Percentiles rank a stretch among this genome's conserved stretches.
Conservation (phyloP, 2,113 vertebrate genomes). For the Carollia perspicillata region DNA sequence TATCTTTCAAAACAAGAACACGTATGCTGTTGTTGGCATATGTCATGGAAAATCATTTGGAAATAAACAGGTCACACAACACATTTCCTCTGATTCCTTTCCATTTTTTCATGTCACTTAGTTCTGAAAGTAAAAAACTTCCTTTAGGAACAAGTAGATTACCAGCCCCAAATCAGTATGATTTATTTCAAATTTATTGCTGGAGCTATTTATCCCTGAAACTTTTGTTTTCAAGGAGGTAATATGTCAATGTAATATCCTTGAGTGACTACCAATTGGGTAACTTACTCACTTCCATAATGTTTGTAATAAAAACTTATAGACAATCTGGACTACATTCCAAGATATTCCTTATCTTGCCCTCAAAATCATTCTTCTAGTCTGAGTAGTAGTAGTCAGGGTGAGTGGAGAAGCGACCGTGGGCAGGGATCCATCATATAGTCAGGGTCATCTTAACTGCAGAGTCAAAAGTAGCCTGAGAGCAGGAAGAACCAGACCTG, state of each 20-base stretch:
- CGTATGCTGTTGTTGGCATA: not conserved
- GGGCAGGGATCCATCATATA: not conserved
- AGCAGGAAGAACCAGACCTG: not conserved
- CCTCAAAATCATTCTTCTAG: not conserved
- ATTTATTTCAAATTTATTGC: not conserved
- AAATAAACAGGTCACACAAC: not conserved
- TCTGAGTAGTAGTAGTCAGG: not conserved
- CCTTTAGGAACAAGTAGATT: not conserved
- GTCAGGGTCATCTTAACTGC: not conserved
- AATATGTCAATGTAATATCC: not conserved
- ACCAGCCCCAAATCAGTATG: not conserved
- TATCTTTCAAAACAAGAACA: not conserved
- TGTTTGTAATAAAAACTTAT: not conserved
- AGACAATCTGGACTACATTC: not conserved
- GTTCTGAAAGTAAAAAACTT: not conserved
- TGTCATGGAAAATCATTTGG: not conserved
- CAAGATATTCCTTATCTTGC: slow-evolving; percentile 14
- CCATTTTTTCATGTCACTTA: not conserved
- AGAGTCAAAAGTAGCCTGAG: not conserved
- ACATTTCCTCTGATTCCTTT: not conserved
- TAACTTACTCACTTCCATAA: not conserved
- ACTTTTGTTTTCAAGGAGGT: not conserved
- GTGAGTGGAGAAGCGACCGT: not conserved
- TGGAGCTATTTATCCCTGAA: not conserved
- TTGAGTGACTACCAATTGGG: not conserved